A percentile compares a stretch with the other conserved stretches of the same genome.
Evolutionary conservation across 2,888 invertebrate species (phyloP).

Genomic region (Nyleta sp.): DNA sequence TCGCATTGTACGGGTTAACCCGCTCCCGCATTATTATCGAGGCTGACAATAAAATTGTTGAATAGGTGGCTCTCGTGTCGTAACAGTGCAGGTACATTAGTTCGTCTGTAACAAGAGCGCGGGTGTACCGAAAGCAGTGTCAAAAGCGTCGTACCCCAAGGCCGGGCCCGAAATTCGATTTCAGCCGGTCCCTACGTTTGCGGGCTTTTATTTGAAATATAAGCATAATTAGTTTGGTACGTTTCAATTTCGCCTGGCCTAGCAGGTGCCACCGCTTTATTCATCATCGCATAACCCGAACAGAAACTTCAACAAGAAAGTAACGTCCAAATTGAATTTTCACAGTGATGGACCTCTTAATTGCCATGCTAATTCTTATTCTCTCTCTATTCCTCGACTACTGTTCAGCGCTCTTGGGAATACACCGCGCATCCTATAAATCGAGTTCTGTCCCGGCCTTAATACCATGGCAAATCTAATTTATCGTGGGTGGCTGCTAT

Average conservation of each 20-base stretch:
- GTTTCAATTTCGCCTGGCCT: conserved; percentile 59
- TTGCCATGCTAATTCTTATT: conserved; percentile 69
- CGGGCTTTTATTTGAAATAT: conserved; percentile 42
- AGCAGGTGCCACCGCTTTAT: conserved; percentile 62
- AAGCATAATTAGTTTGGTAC: conserved; percentile 56
- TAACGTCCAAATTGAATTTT: conserved; percentile 66
- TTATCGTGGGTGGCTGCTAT: conserved; percentile 82
- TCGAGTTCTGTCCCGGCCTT: conserved; percentile 76
- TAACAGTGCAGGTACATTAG: conserved; percentile 60
- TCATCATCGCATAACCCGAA: conserved; percentile 58
- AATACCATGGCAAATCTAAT: conserved; percentile 82
- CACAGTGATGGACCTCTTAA: conserved; percentile 73
- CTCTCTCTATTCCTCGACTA: conserved; percentile 73
- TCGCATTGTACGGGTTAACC: conserved; percentile 76
- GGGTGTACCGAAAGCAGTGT: conserved; percentile 17
- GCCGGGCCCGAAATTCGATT: conserved; percentile 42
- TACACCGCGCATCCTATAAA: conserved; percentile 73
- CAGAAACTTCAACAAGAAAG: conserved; percentile 51
- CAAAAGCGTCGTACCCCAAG: conserved; percentile 24
- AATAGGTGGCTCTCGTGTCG: conserved; percentile 55
- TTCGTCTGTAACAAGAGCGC: conserved; percentile 44
- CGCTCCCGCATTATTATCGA: conserved; percentile 68
- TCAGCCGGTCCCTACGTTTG: conserved; percentile 3
- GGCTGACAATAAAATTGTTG: conserved; percentile 69
- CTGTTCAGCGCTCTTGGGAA: conserved; percentile 79